Conservation (phyloP, 2,113 vertebrate species). For the Rhizomys pruinosus region DNA sequence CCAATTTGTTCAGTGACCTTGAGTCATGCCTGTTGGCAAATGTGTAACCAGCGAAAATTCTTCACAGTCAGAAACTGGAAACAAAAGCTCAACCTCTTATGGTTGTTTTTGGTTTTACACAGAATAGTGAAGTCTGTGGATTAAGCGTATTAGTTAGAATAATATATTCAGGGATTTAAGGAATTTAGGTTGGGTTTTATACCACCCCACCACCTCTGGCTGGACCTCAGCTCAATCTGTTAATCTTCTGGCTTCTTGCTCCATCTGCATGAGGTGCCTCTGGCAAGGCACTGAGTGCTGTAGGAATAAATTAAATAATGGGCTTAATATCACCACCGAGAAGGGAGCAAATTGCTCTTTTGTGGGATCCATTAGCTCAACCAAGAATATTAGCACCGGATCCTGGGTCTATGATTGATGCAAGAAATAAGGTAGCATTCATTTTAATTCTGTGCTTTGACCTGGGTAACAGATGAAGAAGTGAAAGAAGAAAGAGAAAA, state of each 20-base stretch:
- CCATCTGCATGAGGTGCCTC: constrained; percentile 64
- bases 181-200: constrained; percentile 58
- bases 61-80: constrained; percentile 42
- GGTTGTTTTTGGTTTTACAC: not conserved
- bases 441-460: constrained; percentile 62
- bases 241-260: constrained; percentile 75
- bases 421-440: constrained; percentile 33
- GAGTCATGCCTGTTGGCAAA: constrained; percentile 55
- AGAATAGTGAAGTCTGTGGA: constrained; percentile 54
- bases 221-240: constrained; percentile 70
- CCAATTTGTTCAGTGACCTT: constrained; percentile 32
- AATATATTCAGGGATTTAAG: constrained; percentile 67
- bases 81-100: constrained; percentile 17
- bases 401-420: constrained; percentile 40
- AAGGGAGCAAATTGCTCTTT: constrained; percentile 70
- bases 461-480: not conserved
- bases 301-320: constrained; percentile 77
- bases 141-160: constrained; percentile 69
- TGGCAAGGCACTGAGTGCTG: constrained; percentile 67
- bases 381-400: constrained; percentile 65
- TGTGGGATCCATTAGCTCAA: constrained; percentile 71
- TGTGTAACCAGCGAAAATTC: constrained; percentile 32
- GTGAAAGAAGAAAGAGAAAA: not conserved
- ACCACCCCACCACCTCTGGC: constrained; percentile 45
- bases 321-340: constrained; percentile 60